Evolutionary conservation across 2,888 invertebrate genomes (phyloP).

Genomic region (Pheosia tremula): DNA sequence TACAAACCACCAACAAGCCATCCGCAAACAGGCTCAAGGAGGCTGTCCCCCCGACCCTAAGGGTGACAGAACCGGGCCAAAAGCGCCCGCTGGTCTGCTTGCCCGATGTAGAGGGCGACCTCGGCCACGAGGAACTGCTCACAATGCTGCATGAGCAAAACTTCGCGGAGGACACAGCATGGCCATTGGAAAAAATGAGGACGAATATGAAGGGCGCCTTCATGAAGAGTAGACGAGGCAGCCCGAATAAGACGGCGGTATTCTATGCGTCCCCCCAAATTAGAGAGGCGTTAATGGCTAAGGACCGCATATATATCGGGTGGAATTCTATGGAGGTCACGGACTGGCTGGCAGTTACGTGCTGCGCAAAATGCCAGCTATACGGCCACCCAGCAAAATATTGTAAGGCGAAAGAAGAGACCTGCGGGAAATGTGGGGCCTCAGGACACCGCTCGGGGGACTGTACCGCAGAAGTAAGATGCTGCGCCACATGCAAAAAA

Average conservation of each 20-base stretch:
- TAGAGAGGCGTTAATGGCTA: neutral
- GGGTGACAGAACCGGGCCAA: neutral
- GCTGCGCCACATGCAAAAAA: conserved; percentile 33
- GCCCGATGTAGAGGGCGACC: neutral
- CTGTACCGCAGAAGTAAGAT: conserved; percentile 7
- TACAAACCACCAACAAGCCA: conserved; percentile 5
- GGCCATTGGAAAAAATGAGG: neutral
- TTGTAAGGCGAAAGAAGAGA: conserved; percentile 15
- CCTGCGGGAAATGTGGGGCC: conserved; percentile 31
- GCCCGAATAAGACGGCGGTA: no score
- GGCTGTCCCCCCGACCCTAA: conserved; percentile 13
- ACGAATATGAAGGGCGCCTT: no score
- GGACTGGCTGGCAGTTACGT: conserved; percentile 8
- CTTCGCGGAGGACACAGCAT: neutral
- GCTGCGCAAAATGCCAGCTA: conserved; percentile 40
- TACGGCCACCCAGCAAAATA: conserved; percentile 44
- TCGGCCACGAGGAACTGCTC: neutral
- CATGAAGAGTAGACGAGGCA: no score
- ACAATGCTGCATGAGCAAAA: neutral
- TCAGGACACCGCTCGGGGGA: conserved; percentile 12
- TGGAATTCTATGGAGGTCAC: neutral
- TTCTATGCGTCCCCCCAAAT: neutral
- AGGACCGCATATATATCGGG: neutral
- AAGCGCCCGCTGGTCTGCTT: neutral
- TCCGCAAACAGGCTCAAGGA: conserved; percentile 5